Conservation (phyloP, 2,113 vertebrate genomes). For the Hystrix cristata region DNA sequence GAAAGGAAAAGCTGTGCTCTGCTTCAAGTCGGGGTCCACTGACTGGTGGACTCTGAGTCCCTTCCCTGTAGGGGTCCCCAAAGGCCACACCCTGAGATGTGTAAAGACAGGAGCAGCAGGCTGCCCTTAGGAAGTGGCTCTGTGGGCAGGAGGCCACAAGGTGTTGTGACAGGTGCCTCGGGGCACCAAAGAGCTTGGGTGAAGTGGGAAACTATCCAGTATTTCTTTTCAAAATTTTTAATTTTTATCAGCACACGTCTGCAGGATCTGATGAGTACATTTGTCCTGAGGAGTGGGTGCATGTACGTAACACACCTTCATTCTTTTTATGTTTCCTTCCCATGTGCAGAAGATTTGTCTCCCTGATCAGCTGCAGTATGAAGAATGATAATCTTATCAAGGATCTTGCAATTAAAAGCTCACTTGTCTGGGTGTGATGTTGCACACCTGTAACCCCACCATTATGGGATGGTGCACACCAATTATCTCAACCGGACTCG, state of each 20-base stretch:
- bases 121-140: constrained; percentile 10
- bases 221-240: too few relatives aligned
- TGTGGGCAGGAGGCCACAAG: neutral
- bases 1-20: constrained; percentile 64
- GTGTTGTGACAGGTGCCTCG: neutral
- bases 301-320: neutral
- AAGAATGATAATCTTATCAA: neutral
- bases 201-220: too few relatives aligned
- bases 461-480: neutral
- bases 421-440: neutral
- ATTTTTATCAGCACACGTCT: too few relatives aligned
- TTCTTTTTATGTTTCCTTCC: neutral
- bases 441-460: neutral
- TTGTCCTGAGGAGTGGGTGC: neutral
- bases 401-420: neutral
- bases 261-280: too few relatives aligned
- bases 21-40: constrained; percentile 68
- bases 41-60: constrained; percentile 55
- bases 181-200: too few relatives aligned
- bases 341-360: neutral
- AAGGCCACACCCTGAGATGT: neutral
- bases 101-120: constrained; percentile 8
- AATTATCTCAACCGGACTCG: neutral
- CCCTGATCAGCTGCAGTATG: neutral
- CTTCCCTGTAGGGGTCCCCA: neutral